Evolutionary conservation across 2,113 vertebrate species (phyloP).

Genomic region (Melanotaenia duboulayi): DNA sequence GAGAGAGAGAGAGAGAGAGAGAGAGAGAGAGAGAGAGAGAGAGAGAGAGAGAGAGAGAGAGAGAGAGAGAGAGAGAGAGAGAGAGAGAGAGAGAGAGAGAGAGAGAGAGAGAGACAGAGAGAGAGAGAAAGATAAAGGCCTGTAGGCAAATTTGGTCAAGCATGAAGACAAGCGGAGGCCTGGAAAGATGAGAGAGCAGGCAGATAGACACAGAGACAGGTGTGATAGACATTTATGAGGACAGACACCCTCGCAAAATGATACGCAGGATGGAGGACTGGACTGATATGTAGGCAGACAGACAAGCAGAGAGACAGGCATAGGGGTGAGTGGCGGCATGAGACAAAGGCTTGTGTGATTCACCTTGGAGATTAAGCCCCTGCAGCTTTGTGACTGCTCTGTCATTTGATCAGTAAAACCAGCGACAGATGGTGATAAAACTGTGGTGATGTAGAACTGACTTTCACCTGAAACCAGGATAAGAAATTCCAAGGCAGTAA

Average conservation of each 20-base stretch:
- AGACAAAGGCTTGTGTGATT: conserved; percentile 70
- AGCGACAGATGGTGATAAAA: conserved; percentile 58
- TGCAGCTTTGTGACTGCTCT: conserved; percentile 43
- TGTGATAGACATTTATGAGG: conserved; percentile 36
- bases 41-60: not conserved
- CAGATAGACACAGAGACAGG: conserved; percentile 39
- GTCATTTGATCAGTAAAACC: conserved; percentile 69
- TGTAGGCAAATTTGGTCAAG: conserved; percentile 55
- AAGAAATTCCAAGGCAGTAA: conserved; percentile 62
- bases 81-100: too few species aligned
- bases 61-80: not conserved
- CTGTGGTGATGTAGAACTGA: conserved; percentile 28
- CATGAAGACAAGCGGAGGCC: conserved; percentile 33
- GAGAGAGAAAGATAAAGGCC: conserved; percentile 30
- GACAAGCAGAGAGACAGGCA: conserved; percentile 46
- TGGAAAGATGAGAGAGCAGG: conserved; percentile 26
- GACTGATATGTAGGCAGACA: conserved; percentile 19
- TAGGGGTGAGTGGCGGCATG: conserved; percentile 27
- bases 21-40: too few species aligned
- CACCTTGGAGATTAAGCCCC: conserved; percentile 46
- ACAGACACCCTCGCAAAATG: conserved; percentile 38
- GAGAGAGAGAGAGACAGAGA: not conserved
- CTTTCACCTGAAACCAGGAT: conserved; percentile 69
- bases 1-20: not conserved
- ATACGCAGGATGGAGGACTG: conserved; percentile 11